Base-by-base conservation (phyloP, 2,113 vertebrate species). In the Merops nubicus region DNA sequence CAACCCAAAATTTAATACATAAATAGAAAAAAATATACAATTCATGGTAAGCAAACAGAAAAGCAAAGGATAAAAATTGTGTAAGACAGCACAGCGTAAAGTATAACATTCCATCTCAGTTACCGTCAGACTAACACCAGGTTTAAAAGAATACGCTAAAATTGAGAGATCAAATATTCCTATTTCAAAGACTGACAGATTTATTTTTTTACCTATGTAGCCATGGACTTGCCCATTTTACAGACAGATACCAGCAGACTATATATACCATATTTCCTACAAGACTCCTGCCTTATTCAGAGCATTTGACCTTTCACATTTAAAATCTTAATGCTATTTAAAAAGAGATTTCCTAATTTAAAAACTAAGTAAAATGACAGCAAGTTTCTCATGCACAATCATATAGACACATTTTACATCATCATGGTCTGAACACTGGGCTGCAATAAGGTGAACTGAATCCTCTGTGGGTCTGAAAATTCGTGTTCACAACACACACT, bases 401-500 rank as follows among this genome's bases (percentile, higher is more conserved):
- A n/a, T n/a, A n/a, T n/a, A n/a, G n/a, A n/a, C n/a, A n/a, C n/a
- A n/a, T n/a, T n/a, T n/a, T n/a, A n/a, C n/a, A n/a, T n/a, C n/a
- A n/a, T n/a, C n/a, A n/a, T n/a, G n/a, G n/a, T n/a, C n/a, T n/a
- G n/a, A n/a, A n/a, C n/a, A n/a, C n/a, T n/a, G n/a, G 12, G 65
- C 26, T 60, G 42, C 16, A 56, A 0, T 47, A 63, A 85, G 14
- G 88, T 8, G 4, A 43, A 31, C 18, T 42, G 36, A 80, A 84
- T 36, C 17, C 11, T 69, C 31, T 25, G 18, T 0, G 0, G 14
- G 19, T 65, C 59, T 0, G 0, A 76, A 86, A 91, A 91, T 21
- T 18, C 34, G 22, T 23, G 25, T 31, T 92, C 45, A 62, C 6
- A 88, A 9, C 31, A 84, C 34, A 31, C 16, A 20, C 8, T 54